Base-by-base conservation (phyloP, 2,888 invertebrate genomes). In the Drosophila prostipennis region DNA sequence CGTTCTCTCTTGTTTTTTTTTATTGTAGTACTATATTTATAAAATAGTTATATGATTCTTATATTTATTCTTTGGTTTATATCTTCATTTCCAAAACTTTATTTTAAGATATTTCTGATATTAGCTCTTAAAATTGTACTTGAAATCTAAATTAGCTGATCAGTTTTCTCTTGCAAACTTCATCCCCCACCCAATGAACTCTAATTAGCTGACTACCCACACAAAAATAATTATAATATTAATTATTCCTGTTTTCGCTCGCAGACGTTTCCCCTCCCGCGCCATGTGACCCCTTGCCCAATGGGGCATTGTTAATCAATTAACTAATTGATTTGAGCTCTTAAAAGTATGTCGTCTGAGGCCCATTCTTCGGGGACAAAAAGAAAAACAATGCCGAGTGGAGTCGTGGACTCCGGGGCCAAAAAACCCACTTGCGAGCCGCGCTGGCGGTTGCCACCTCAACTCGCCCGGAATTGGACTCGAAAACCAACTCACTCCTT, bases 291-390 rank as follows among this genome's bases (percentile, higher is more conserved):
- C 65, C 37, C 37, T 13, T 63, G 58, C 61, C 52, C 13, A 53
- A 46, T 53, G 53, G 49, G 57, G 61, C 48, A 73, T 84, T 84
- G 76, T 85, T 83, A 78, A 79, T 89, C 89, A 90, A 90, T 90
- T 90, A 89, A 87, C 87, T 90, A 90, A 90, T 90, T 90, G 89
- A 87, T 87, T 86, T 75, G 72, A 74, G 77, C 86, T 73, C 59
- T 84, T 79, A 79, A 86, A 77, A 79, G 83, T 75, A 71, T 78
- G 82, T 79, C 82, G 78, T 42, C 78, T 64, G 81, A 53, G 55
- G 36, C 74, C 69, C 70, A 45, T 59, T 48, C 51, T 58, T 71
- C 70, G 43, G 49, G 42, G 42, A 37, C 57, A 34, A 42, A 56
- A 52, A 37, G 34, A 36, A 67, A 61, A 56, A 71, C 70, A 71